phyloP scores from a whole-genome alignment of 2,888 invertebrate species.

The Emmelina monodactyla region DNA sequence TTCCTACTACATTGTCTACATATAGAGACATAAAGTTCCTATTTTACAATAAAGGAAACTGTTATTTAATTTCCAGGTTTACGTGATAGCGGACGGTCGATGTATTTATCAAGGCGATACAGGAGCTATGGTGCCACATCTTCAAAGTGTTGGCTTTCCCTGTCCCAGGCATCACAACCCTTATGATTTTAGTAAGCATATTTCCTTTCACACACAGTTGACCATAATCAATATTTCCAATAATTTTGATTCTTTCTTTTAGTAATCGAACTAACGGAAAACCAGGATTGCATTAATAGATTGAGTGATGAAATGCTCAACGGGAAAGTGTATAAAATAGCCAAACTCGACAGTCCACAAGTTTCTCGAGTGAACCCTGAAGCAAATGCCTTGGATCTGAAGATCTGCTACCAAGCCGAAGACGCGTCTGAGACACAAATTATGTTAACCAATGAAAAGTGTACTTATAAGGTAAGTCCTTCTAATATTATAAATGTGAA shows the following conservation, averaged over 20 bases:
- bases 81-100: conserved; percentile 69
- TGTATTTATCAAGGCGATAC: conserved; percentile 74
- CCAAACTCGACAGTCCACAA: conserved; percentile 38
- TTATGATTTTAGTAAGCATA: conserved; percentile 71
- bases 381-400: conserved; percentile 32
- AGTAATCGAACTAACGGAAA: conserved; percentile 73
- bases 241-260: conserved; percentile 20
- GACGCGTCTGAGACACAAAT: conserved; percentile 42
- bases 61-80: conserved; percentile 67
- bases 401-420: conserved; percentile 43
- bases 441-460: conserved; percentile 41
- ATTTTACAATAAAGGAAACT: too few relatives aligned
- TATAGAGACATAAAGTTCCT: too few relatives aligned
- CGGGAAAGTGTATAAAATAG: conserved; percentile 59
- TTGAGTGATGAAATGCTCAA: conserved; percentile 66
- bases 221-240: background rate
- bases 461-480: conserved; percentile 51
- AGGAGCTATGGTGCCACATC: conserved; percentile 65
- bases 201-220: background rate
- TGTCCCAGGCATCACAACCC: conserved; percentile 74
- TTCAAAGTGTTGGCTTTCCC: conserved; percentile 59
- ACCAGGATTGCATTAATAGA: conserved; percentile 47
- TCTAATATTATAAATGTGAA: too few relatives aligned
- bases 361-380: too few relatives aligned
- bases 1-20: too few relatives aligned